Evolutionary conservation across 1,140 invertebrate genomes (phyloP), one percentile per base, ranked within the genome.

Genomic region (Paraescarpia echinospica): DNA sequence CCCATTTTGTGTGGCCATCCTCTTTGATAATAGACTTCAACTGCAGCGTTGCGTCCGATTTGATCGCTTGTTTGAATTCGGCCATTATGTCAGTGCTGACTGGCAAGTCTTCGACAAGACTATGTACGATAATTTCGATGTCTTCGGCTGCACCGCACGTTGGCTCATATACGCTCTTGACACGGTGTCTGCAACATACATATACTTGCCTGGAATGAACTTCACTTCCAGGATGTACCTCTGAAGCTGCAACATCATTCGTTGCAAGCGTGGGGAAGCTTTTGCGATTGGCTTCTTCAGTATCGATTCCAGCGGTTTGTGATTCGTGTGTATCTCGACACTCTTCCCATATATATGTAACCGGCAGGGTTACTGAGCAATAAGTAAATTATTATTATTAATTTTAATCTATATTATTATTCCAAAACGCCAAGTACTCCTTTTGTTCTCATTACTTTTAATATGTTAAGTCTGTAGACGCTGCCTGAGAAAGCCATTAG

Each of bases 161-260:
- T 33, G 33, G 22, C 89, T 90, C 89, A 90, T 33, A 34, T 8
- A 34, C 34, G 22, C 89, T 34, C 89, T 90, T 33, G 33, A 33
- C 89, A 90, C 5, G 33, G 89, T 90, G 89, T 90, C 89, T 33
- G 89, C 89, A 34, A 90, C 89, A 90, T 90, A 90, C 89, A 90
- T 90, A 34, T 90, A 33, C 89, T 90, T 90, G 89, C 89, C 89
- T 90, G 33, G 89, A 90, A 34, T 90, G 89, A 8, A 90, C 34
- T 90, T 90, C 33, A 90, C 34, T 33, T 90, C 34, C 34, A 90
- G 33, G 33, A 12, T n/a, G 34, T 90, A 90, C 12, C 33, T 33
- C 89, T 90, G 89, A 5, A 90, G 22, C 89, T 5, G 33, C 33
- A 90, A 27, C 89, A 90, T 90, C 89, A 90, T 90, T 90, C n/a